phyloP scores from a whole-genome alignment of 2,888 invertebrate genomes.

The Myathropa florea region DNA sequence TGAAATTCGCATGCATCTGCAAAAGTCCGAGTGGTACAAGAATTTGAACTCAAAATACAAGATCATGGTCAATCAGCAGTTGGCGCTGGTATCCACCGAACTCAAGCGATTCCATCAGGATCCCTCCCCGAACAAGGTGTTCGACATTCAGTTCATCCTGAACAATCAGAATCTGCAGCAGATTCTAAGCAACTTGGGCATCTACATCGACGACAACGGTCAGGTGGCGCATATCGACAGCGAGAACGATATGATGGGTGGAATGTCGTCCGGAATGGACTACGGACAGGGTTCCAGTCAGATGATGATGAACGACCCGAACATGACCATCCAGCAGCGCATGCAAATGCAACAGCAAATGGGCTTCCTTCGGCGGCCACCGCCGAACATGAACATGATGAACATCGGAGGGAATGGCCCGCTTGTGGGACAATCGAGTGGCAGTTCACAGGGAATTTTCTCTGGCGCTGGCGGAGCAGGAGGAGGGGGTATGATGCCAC shows the following conservation, averaged over 20 bases:
- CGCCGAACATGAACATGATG: slow-evolving; percentile 74
- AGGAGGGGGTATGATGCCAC: slow-evolving; percentile 72
- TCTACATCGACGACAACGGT: slow-evolving; percentile 83
- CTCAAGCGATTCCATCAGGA: slow-evolving; percentile 85
- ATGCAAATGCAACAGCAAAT: slow-evolving; percentile 74
- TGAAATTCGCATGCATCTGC: slow-evolving; percentile 85
- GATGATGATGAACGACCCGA: slow-evolving; percentile 66
- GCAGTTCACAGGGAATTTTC: slow-evolving; percentile 38
- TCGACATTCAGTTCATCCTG: slow-evolving; percentile 82
- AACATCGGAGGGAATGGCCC: slow-evolving; percentile 1
- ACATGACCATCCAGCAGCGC: slow-evolving; percentile 29
- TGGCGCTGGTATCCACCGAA: slow-evolving; percentile 84
- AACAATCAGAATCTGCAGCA: slow-evolving; percentile 82
- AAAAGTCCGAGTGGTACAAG: slow-evolving; percentile 87
- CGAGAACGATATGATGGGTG: slow-evolving; percentile 71
- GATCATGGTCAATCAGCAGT: slow-evolving; percentile 86
- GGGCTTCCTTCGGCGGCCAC: slow-evolving; percentile 76
- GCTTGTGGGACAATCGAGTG: not conserved
- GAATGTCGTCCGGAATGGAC: slow-evolving; percentile 33
- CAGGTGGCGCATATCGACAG: slow-evolving; percentile 80
- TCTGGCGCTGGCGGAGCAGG: not conserved
- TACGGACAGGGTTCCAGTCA: slow-evolving; percentile 50
- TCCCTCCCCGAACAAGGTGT: slow-evolving; percentile 82
- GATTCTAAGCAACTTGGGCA: slow-evolving; percentile 85
- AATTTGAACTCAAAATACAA: slow-evolving; percentile 87